These are phyloP conservation scores for Hirundo rustica DNA, from an alignment of 2,797 vertebrate species.

Conservation along the genomic window DNA sequence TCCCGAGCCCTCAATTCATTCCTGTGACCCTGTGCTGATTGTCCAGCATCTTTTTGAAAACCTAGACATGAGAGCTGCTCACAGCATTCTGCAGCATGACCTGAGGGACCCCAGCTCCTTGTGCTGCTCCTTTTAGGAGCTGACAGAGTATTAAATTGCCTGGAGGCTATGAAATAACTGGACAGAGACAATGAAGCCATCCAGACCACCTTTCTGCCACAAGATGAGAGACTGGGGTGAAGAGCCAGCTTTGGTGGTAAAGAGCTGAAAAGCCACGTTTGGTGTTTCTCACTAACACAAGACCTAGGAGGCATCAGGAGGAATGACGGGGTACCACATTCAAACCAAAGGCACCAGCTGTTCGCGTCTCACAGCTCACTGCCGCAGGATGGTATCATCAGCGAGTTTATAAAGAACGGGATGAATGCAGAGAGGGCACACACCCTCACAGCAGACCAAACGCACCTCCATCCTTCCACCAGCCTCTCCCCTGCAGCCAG, in stretches of 20 bases:
- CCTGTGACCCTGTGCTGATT: not conserved
- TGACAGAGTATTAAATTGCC: not conserved
- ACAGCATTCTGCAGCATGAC: accelerated
- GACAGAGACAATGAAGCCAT: not conserved
- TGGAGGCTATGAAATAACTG: not conserved
- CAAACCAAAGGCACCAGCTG: not conserved
- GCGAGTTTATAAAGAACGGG: accelerated
- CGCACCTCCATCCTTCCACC: not conserved
- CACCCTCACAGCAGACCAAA: not conserved
- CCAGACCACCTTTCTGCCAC: not conserved
- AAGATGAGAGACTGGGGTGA: not conserved
- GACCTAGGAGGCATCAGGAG: not conserved
- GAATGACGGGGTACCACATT: accelerated
- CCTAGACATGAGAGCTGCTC: accelerated
- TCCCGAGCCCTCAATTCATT: conserved; percentile 15
- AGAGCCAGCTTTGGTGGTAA: not conserved
- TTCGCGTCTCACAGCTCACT: not conserved
- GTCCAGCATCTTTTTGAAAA: not conserved
- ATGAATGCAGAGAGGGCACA: not conserved
- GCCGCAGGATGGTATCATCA: not conserved
- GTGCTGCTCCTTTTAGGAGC: not conserved
- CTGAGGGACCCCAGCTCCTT: not conserved
- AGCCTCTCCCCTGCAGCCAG: not conserved
- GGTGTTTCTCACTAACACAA: not conserved
- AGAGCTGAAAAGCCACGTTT: not conserved